Conservation (phyloP, 2,888 invertebrate genomes). For the Spisula solida region DNA sequence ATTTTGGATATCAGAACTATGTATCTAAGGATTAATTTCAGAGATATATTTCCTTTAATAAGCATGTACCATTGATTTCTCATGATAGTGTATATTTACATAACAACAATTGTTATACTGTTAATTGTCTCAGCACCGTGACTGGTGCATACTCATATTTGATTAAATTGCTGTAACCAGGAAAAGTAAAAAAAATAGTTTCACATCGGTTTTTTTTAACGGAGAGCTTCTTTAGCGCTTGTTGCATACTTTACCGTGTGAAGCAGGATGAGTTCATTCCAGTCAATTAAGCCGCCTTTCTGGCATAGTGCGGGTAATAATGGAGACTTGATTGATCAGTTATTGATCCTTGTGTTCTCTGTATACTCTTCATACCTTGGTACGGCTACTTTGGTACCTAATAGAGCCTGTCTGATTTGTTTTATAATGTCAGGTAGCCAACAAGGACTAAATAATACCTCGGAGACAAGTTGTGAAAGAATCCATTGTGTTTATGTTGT, state of each 20-base stretch:
- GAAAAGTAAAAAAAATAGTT: no score
- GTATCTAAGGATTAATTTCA: background rate
- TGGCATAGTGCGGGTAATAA: conserved; percentile 25
- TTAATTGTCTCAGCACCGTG: background rate
- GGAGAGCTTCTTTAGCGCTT: background rate
- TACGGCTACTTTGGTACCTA: conserved; percentile 22
- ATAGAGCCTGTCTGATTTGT: conserved; percentile 21
- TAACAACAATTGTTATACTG: background rate
- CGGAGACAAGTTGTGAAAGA: background rate
- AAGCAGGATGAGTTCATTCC: conserved; percentile 31
- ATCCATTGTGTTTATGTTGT: background rate
- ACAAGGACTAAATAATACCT: background rate
- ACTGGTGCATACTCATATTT: background rate
- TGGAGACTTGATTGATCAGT: conserved; percentile 49
- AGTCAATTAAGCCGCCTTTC: conserved; percentile 34
- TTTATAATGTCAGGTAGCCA: conserved; percentile 5
- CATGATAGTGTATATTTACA: background rate
- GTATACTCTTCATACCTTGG: conserved; percentile 26
- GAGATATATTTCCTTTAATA: background rate
- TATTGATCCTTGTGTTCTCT: conserved; percentile 43
- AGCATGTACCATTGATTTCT: background rate
- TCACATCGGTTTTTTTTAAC: background rate
- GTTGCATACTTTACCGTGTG: background rate
- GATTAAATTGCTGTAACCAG: background rate
- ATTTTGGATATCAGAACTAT: background rate